Evolutionary conservation across 1,140 invertebrate genomes (phyloP), one percentile per base, ranked within the genome.

Genomic region (Macrobrachium rosenbergii): DNA sequence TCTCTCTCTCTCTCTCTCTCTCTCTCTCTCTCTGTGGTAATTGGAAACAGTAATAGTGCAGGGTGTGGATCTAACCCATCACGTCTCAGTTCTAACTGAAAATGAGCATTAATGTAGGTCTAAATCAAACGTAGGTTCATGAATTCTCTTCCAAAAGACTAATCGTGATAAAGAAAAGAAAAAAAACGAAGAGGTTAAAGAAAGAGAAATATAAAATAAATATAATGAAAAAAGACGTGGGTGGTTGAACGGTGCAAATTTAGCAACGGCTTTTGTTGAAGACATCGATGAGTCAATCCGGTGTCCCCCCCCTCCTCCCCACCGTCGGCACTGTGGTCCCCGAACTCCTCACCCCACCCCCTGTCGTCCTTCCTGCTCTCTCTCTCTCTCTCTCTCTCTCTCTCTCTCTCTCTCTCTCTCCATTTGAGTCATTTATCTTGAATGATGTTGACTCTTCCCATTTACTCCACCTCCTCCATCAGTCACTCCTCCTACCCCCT

Each of bases 1-100:
- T 60, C 76, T 60, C 76, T 78, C 58, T 60, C 76, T 60, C 76
- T 78, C 58, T 60, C 76, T 60, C 76, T 78, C 58, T 60, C 76
- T 60, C 75, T 77, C 45, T 52, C 75, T 58, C 75, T 77, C 14
- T 58, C 75, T 2, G 14, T 75, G 17, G 1, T 28, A 14, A 16
- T 75, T 23, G 2, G 5, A 17, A 21, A 37, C 1, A 37, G 3
- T 2, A 37, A 37, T 37, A 37, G 28, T 2, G 28, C 28, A 37
- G 3, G 3, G 28, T 37, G 28, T 37, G 28, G 28, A 3, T 37
- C 28, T 37, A 37, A 37, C 28, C 28, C 28, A 37, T 2, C 1
- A 37, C 28, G 28, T 37, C 28, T 37, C 3, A 37, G 28, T 37
- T 37, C 28, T 37, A 37, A 37, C 1, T 37, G 28, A 37, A 37